Evolutionary conservation across 2,797 vertebrate species (phyloP), one percentile per base, ranked within the genome.

Genomic region (Chelon labrosus): DNA sequence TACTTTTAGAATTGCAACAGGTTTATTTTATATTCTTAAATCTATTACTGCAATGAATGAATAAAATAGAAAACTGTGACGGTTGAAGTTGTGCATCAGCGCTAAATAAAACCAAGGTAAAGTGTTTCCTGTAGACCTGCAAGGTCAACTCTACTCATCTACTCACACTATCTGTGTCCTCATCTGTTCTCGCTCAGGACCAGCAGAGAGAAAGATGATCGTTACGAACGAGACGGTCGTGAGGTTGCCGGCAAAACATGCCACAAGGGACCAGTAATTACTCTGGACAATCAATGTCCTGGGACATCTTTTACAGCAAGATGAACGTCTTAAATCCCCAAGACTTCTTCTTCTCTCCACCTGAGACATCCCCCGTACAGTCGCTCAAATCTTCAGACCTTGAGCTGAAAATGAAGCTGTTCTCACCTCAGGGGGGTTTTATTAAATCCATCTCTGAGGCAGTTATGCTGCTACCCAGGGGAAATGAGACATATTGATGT

Each of bases 171-270:
- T 35, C 31, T 35, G 31, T 35, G 2, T 35, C 83, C 60, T 49
- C 74, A 89, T 84, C 68, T 5, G 51, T 50, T 39, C 77, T 11
- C 31, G 44, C 47, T 0, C 0, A 60, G 72, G 27, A 73, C 13
- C 60, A 47, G 56, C 63, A 9, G 27, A 5, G 44, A 55, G 82
- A 74, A 60, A 75, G 70, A 79, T 31, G 80, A 76, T 73, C 25
- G 0, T 37, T 13, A 22, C 73, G 42, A 65, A 84, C 20, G 47
- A 65, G 51, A 56, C 25, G 49, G 47, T 35, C 4, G 19, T 25
- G 41, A 70, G 53, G 60, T 38, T 49, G 58, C 62, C 49, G 52
- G 73, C 25, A 44, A 38, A 70, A 73, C 46, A 42, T 27, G 13
- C 37, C 75, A 41, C 77, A 9, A 22, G 66, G 51, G 63, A 70